Percentiles rank a stretch among this genome's conserved stretches.
Conservation (phyloP, 2,888 invertebrate species). For the Eubasilissa splendida region DNA sequence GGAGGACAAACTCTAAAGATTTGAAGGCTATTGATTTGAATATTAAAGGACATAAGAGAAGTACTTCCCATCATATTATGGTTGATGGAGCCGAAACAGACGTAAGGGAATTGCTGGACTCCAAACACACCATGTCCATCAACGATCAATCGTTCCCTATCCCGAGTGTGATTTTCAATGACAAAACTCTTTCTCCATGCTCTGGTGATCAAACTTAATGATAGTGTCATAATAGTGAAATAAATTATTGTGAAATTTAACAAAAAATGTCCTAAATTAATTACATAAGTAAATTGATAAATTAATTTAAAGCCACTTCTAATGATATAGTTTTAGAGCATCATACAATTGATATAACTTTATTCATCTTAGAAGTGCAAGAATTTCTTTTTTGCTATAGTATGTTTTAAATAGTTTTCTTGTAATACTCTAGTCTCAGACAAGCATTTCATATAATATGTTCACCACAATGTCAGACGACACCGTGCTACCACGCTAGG, state of each 20-base stretch:
- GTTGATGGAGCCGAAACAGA: slow-evolving; percentile 64
- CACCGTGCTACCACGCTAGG: background rate
- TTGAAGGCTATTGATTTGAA: slow-evolving; percentile 62
- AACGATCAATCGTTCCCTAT: slow-evolving; percentile 40
- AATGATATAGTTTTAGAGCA: background rate
- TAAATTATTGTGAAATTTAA: slow-evolving; percentile 8
- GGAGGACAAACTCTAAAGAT: slow-evolving; percentile 76
- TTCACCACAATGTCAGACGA: background rate
- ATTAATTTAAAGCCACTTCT: slow-evolving; percentile 12
- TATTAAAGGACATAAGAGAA: slow-evolving; percentile 67
- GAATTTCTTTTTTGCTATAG: background rate
- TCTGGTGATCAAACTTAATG: slow-evolving; percentile 54
- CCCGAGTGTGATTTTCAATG: slow-evolving; percentile 47
- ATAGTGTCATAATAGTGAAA: slow-evolving; percentile 51
- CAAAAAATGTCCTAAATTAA: slow-evolving; percentile 32
- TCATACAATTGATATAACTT: slow-evolving; percentile 32
- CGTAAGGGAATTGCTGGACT: slow-evolving; percentile 52
- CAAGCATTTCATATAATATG: background rate
- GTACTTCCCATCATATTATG: slow-evolving; percentile 70
- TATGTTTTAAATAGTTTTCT: slow-evolving; percentile 1
- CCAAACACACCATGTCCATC: slow-evolving; percentile 29
- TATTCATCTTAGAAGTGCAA: slow-evolving; percentile 8
- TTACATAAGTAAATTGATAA: slow-evolving; percentile 4
- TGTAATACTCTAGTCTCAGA: background rate
- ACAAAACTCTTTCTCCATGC: slow-evolving; percentile 52